Conservation (phyloP, 2,888 invertebrate species). For the Pedicia rivosa region DNA sequence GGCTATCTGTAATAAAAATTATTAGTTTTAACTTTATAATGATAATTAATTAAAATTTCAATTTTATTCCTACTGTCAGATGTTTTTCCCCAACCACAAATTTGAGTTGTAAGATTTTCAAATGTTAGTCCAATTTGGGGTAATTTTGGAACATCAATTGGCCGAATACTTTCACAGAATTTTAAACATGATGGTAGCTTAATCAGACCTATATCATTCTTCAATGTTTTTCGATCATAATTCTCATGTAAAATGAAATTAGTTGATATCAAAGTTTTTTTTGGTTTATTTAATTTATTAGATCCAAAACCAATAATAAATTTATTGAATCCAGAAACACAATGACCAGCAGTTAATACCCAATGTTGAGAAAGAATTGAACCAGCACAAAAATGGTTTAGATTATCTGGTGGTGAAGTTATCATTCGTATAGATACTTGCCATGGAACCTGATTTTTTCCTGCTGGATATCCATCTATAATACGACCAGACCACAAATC, state of each 20-base stretch:
- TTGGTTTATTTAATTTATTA: not conserved
- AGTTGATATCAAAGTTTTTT: not conserved
- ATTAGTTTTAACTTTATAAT: too few relatives aligned
- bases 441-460: not conserved
- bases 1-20: too few relatives aligned
- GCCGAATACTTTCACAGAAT: too few relatives aligned
- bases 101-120: too few relatives aligned
- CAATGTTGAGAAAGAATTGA: not conserved
- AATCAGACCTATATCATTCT: not conserved
- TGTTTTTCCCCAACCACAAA: too few relatives aligned
- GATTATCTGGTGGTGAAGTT: not conserved
- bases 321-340: not conserved
- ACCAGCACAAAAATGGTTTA: not conserved
- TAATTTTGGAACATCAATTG: too few relatives aligned
- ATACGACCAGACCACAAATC: too few relatives aligned
- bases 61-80: too few relatives aligned
- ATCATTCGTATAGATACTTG: not conserved
- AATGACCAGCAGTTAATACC: not conserved
- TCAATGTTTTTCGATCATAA: not conserved
- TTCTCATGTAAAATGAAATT: not conserved
- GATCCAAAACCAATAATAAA: not conserved
- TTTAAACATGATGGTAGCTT: too few relatives aligned
- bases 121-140: too few relatives aligned
- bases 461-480: not conserved
- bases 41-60: too few relatives aligned